These are phyloP conservation scores for Dichetophora obliterata DNA, from an alignment of 2,888 invertebrate species.

Conservation along the genomic window DNA sequence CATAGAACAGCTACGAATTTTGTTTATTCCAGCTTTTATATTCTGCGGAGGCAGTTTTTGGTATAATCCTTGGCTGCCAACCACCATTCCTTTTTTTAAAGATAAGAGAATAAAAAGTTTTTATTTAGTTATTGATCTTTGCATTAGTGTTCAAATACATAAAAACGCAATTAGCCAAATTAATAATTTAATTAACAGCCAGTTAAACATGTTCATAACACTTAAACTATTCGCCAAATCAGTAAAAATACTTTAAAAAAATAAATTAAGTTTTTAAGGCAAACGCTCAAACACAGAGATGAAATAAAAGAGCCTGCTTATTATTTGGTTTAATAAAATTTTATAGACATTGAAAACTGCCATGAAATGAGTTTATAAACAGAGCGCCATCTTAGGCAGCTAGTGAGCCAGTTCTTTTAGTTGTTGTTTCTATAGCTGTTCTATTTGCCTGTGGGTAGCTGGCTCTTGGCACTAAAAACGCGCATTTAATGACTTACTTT, in stretches of 20 bases:
- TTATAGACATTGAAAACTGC: background rate
- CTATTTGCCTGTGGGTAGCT: background rate
- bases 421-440: background rate
- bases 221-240: conserved; percentile 37
- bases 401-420: background rate
- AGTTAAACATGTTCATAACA: background rate
- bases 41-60: too few relatives aligned
- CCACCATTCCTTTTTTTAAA: conserved; percentile 1
- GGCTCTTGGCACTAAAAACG: background rate
- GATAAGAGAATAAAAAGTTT: conserved; percentile 17
- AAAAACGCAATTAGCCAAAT: background rate
- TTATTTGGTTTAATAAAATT: background rate
- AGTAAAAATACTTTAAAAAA: background rate
- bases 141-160: background rate
- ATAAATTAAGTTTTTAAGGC: background rate
- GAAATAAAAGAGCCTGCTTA: conserved; percentile 1
- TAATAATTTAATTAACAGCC: background rate
- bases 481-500: conserved; percentile 3
- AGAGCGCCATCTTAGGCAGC: background rate
- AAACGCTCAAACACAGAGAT: background rate
- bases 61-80: too few relatives aligned
- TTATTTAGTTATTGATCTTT: background rate
- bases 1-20: too few relatives aligned
- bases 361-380: conserved; percentile 1
- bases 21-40: too few relatives aligned